A percentile compares a stretch with the other conserved stretches of the same genome.
Conservation (phyloP, 2,888 invertebrate species). For the Siphlonurus alternatus region DNA sequence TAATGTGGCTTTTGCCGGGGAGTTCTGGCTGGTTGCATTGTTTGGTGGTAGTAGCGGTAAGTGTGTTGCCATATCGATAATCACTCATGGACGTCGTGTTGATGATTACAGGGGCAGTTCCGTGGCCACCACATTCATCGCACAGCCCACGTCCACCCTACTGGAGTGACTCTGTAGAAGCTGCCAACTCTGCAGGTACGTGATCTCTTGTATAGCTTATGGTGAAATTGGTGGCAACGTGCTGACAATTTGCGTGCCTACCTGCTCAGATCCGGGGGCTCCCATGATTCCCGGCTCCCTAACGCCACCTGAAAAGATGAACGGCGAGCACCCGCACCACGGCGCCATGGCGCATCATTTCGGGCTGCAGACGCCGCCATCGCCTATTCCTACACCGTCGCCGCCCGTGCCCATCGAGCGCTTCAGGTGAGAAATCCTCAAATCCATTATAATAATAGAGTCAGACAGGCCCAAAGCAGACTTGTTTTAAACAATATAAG, state of each 20-base stretch:
- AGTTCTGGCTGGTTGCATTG: no score
- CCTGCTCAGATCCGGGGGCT: constrained; percentile 14
- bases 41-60: no score
- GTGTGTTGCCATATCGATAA: no score
- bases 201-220: background rate
- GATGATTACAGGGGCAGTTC: constrained; percentile 7
- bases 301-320: constrained; percentile 30
- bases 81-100: no score
- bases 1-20: no score
- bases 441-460: background rate
- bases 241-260: no score
- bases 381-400: constrained; percentile 38
- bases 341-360: constrained; percentile 59
- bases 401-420: constrained; percentile 24
- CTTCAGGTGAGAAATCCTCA: constrained; percentile 18
- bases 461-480: no score
- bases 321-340: constrained; percentile 20
- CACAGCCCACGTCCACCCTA: constrained; percentile 7
- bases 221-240: no score
- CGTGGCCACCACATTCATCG: constrained; percentile 8
- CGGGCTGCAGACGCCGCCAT: constrained; percentile 66
- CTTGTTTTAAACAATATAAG: no score
- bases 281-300: constrained; percentile 26
- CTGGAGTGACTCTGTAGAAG: constrained; percentile 2
- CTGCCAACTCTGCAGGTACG: constrained; percentile 1